Base-by-base conservation (phyloP, 2,888 invertebrate species). In the Apantesis nais region DNA sequence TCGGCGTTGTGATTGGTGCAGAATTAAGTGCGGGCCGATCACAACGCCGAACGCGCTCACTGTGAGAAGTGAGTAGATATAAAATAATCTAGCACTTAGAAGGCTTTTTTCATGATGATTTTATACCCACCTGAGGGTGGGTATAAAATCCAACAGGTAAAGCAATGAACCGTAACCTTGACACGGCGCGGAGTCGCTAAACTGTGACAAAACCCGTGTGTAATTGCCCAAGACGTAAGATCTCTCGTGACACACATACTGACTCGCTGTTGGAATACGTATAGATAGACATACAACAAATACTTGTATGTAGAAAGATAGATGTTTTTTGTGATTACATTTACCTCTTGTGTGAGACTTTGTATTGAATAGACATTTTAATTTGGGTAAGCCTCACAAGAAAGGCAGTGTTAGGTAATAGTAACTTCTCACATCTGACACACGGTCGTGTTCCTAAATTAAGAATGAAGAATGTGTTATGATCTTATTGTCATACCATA, bases 191-290 rank as follows among this genome's bases (percentile, higher is more conserved):
- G 68, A 66, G 44, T 12, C 61, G 74, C 58, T 75, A 78, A 78
- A 67, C 69, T 66, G 62, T 78, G 78, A 74, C 74, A 71, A 78
- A 74, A 81, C 70, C 4, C 62, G 69, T 71, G 64, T 62, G 48
- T 64, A 67, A 73, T 72, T 68, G n/a, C 68, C 44, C 68, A 61
- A 66, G 67, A 70, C 68, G 70, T 52, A 71, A 77, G 80, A 69
- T 73, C 52, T 48, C 52, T 62, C 37, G 70, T 72, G 79, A 76
- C 78, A 78, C 37, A 81, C 80, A 72, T 75, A 75, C 66, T 31
- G 29, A 31, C 29, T 14, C 12, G 63, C 74, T 80, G 81, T 67
- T 39, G 65, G 11, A 52, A 78, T 66, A 72, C 19, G 72, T 78
- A 73, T 62, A 25, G 8, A 14, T 62, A 25, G 8, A 22, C 7